phyloP scores from a whole-genome alignment of 2,888 invertebrate species.

The Stenodema calcarata region DNA sequence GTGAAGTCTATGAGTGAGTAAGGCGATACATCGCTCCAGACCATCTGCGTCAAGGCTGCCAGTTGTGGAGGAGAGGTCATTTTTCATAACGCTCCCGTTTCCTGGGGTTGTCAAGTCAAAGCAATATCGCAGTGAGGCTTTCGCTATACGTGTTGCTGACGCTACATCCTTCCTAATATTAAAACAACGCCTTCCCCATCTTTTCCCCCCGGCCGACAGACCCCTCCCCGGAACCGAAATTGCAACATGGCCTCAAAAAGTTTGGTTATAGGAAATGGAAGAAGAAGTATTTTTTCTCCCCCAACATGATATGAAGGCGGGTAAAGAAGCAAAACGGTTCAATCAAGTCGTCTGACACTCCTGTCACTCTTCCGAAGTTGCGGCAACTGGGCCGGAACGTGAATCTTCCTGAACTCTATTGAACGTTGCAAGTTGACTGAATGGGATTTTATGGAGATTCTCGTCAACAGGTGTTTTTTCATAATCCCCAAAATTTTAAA shows the following conservation, averaged over 20 bases:
- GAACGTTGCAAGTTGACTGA: not conserved
- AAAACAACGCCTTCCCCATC: conserved; percentile 40
- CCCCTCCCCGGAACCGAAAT: conserved; percentile 4
- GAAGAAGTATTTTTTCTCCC: not conserved
- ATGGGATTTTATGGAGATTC: not conserved
- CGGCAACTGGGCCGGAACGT: not conserved
- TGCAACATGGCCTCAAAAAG: conserved; percentile 25
- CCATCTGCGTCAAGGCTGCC: conserved; percentile 41
- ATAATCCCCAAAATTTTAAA: no score
- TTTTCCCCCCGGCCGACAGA: not conserved
- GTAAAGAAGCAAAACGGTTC: conserved; percentile 14
- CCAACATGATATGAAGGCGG: not conserved
- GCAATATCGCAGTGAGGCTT: conserved; percentile 19
- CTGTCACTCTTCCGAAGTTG: conserved; percentile 16
- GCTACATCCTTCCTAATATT: conserved; percentile 23
- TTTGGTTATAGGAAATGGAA: conserved; percentile 9
- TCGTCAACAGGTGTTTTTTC: not conserved
- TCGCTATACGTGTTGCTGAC: conserved; percentile 21
- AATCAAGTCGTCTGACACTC: conserved; percentile 10
- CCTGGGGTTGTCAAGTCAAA: conserved; percentile 39
- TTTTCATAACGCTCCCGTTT: conserved; percentile 18
- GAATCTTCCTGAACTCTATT: not conserved
- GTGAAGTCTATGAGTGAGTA: conserved; percentile 5
- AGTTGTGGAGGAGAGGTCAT: conserved; percentile 36
- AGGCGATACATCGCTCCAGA: not conserved